Evolutionary conservation across 2,888 invertebrate species (phyloP), one percentile per base, ranked within the genome.

Genomic region (Tachina fera): DNA sequence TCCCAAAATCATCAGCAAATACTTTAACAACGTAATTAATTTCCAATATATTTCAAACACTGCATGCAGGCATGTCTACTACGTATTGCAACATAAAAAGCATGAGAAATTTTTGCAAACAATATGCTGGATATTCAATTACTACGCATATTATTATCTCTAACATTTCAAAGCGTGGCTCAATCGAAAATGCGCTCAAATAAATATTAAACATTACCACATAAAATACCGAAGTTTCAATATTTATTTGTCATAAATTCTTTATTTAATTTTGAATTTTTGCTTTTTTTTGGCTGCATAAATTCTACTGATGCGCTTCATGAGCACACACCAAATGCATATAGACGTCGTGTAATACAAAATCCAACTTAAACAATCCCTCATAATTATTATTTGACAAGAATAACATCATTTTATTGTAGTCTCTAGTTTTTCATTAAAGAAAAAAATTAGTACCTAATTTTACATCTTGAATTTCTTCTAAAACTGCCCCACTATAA

Each of bases 131-230:
- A 79, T 65, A 63, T 76, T 53, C 45, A 75, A 70, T 82, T 39
- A 51, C 45, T 82, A 85, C 84, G 80, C 85, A 82, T 60, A 58
- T 68, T 39, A 31, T 53, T 47, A 16, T 51, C 22, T 56, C 14
- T 31, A 70, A 11, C 10, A 19, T 43, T 13, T n/a, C 11, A 1
- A 47, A 53, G 19, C 19, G 81, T 22, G 61, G 81, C 0, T 53
- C 3, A 9, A 0, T 74, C 3, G 9, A 16, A 22, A 47, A 43
- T 1, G 19, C 5, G 4, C 8, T 13, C 5, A 49, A 49, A 49
- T 3, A n/a, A n/a, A 49, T 13, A 49, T 49, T 14, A 5, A 31
- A 6, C 6, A 6, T 31, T 31, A 5, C 31, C 31, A 31, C 2
- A 31, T 1, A 31, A 31, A 31, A 31, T 31, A 31, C 5, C 5